phyloP scores from a whole-genome alignment of 2,888 invertebrate genomes.

The Vesta saturnalis region DNA sequence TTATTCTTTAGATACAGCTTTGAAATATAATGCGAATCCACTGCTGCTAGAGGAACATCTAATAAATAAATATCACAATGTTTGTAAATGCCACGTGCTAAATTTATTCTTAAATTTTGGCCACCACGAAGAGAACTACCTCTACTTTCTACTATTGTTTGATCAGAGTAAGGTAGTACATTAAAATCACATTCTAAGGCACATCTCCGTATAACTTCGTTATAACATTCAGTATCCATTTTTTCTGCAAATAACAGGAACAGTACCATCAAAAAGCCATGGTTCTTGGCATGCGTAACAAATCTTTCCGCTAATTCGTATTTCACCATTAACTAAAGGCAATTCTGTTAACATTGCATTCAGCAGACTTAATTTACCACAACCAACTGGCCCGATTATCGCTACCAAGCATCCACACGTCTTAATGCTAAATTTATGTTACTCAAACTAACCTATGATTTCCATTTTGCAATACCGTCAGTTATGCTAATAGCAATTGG shows the following conservation, averaged over 20 bases:
- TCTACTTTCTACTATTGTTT: slow-evolving; percentile 81
- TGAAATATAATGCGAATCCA: slow-evolving; percentile 74
- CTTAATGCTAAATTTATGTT: slow-evolving; percentile 63
- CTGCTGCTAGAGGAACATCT: slow-evolving; percentile 82
- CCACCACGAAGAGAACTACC: slow-evolving; percentile 80
- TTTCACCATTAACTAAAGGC: slow-evolving; percentile 68
- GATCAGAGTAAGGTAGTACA: slow-evolving; percentile 78
- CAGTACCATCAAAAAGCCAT: slow-evolving; percentile 80
- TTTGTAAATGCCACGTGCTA: slow-evolving; percentile 73
- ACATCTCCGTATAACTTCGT: slow-evolving; percentile 72
- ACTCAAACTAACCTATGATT: slow-evolving; percentile 61
- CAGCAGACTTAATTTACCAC: slow-evolving; percentile 71
- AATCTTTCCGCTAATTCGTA: slow-evolving; percentile 70
- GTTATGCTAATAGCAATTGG: slow-evolving; percentile 59
- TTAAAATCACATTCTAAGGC: slow-evolving; percentile 76
- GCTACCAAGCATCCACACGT: slow-evolving; percentile 64
- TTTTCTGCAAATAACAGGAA: too few relatives aligned
- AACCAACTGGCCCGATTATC: slow-evolving; percentile 76
- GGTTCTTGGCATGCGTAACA: slow-evolving; percentile 86
- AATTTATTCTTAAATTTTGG: slow-evolving; percentile 74
- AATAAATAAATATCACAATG: slow-evolving; percentile 79
- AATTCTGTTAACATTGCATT: slow-evolving; percentile 79
- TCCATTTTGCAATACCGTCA: slow-evolving; percentile 66
- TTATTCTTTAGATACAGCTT: slow-evolving; percentile 73
- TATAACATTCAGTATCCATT: too few relatives aligned